These are phyloP conservation scores for Lasioglossum marginatum DNA, from an alignment of 2,888 invertebrate genomes.

Conservation along the genomic window DNA sequence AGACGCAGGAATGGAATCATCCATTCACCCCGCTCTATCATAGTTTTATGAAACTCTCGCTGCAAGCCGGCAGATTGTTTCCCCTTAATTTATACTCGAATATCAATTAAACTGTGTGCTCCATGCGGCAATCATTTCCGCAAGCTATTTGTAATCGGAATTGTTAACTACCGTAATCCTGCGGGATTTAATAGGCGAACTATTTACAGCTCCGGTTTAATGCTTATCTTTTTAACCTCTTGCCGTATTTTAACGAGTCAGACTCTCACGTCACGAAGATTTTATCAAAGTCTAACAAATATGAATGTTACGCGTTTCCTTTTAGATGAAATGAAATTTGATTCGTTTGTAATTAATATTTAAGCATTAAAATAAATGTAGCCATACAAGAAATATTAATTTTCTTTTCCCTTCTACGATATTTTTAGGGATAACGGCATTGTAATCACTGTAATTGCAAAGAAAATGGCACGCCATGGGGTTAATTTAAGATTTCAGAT, in stretches of 20 bases:
- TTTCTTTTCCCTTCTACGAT: too few species aligned
- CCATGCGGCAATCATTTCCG: not conserved
- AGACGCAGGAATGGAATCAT: conserved; percentile 19
- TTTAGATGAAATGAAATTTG: too few species aligned
- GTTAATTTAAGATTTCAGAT: not conserved
- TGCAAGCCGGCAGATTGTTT: conserved; percentile 10
- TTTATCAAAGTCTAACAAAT: too few species aligned
- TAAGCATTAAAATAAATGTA: too few species aligned
- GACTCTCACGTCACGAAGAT: too few species aligned
- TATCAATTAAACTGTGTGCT: conserved; percentile 17
- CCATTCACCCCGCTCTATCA: conserved; percentile 14
- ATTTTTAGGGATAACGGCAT: too few species aligned
- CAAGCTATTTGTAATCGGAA: not conserved
- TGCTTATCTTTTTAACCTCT: not conserved
- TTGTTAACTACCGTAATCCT: not conserved
- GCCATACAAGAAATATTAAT: too few species aligned
- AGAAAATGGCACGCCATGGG: too few species aligned
- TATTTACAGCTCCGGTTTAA: not conserved
- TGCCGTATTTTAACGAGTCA: too few species aligned
- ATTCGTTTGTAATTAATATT: too few species aligned
- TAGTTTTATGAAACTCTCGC: conserved; percentile 34
- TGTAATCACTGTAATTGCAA: too few species aligned
- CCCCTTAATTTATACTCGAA: conserved; percentile 14
- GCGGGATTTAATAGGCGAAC: not conserved
- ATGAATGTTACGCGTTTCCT: too few species aligned